Evolutionary conservation across 2,888 invertebrate genomes (phyloP), one percentile per base, ranked within the genome.

Genomic region (Opisthograptis luteolata): DNA sequence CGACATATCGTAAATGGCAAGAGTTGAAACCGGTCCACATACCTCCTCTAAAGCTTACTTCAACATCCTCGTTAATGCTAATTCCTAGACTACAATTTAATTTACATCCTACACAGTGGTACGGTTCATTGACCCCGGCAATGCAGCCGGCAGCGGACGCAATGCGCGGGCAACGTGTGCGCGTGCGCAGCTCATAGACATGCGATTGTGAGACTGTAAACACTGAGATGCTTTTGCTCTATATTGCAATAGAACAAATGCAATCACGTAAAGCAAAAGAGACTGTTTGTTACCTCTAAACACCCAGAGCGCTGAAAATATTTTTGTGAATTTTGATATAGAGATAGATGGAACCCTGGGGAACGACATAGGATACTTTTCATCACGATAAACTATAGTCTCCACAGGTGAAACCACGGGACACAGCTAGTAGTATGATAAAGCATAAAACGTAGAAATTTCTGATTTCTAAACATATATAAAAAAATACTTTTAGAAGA

Each of bases 101-200:
- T 49, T 45, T 47, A 35, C 41, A 46, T 51, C 45, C 34, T 55
- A 57, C 35, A 51, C 40, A 50, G 49, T 24, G 48, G 59, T 61
- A 50, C 31, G 68, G 87, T 80, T 76, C 80, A 63, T 71, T 72
- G 71, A 87, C 84, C 87, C 82, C 85, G 82, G 80, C 74, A 79
- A 79, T 69, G 70, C 67, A 65, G 62, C 72, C 64, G 70, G 70
- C 67, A 65, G 62, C 72, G 65, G 70, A 67, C 72, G 71, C 63
- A 51, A 39, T 57, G 70, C 62, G 64, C 72, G 66, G 66, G 76
- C 73, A 27, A 74, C 64, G 69, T 79, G 69, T 79, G 81, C 81
- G 79, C 75, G 70, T 65, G 77, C 76, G 79, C 81, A 30, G 40
- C 50, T 44, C 50, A 79, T 73, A 72, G 69, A 70, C 68, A 67